phyloP scores from a whole-genome alignment of 2,113 vertebrate species.

The Lepidothrix coronata region DNA sequence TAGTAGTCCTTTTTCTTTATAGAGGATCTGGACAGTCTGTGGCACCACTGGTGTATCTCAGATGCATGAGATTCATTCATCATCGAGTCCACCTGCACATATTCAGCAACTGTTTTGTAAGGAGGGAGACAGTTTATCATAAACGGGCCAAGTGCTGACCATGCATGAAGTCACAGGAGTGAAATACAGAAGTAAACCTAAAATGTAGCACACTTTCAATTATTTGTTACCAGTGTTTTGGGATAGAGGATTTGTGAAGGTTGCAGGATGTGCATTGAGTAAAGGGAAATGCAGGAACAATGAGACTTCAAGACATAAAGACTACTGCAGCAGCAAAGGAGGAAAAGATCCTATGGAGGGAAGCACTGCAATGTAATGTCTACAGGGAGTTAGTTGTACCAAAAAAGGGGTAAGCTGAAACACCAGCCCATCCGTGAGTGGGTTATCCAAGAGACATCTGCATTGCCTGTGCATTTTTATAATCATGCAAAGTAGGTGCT shows the following conservation, averaged over 20 bases:
- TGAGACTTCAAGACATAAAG: neutral
- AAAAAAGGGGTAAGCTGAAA: neutral
- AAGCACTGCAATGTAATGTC: neutral
- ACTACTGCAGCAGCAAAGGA: neutral
- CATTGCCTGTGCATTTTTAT: neutral
- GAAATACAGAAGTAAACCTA: neutral
- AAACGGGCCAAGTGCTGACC: neutral
- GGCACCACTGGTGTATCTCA: neutral
- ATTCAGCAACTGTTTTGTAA: neutral
- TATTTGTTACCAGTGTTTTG: too few relatives aligned
- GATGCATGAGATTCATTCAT: neutral
- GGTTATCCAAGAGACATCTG: neutral
- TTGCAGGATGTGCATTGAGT: neutral
- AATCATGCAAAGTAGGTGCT: neutral
- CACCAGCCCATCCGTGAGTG: neutral
- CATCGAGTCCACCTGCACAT: fast-evolving
- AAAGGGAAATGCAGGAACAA: neutral
- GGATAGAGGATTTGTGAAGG: neutral
- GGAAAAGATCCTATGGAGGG: neutral
- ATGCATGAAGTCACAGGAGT: neutral
- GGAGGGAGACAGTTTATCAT: neutral
- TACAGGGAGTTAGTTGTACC: neutral
- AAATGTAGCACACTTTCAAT: neutral
- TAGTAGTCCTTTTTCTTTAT: too few relatives aligned
- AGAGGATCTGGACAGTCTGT: neutral